Evolutionary conservation across 1,140 invertebrate species (phyloP).

Genomic region (Goniozus legneri): DNA sequence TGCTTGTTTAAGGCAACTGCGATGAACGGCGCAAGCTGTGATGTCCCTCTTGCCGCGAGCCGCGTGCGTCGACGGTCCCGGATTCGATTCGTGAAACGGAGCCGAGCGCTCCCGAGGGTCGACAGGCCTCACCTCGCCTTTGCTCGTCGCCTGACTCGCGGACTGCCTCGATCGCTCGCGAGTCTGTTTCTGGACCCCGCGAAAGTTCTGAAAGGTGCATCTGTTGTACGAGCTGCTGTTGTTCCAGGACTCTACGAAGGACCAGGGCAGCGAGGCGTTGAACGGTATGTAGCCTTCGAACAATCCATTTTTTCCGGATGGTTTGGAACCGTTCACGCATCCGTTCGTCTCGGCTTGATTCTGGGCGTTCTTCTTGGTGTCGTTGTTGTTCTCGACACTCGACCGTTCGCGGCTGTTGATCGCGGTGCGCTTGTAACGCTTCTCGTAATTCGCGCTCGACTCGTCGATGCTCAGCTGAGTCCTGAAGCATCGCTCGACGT

Average conservation of each 20-base stretch:
- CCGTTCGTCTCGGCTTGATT: conserved; percentile 10
- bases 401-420: not conserved
- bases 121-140: not conserved
- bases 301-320: conserved; percentile 13
- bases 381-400: not conserved
- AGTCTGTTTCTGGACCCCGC: conserved; percentile 8
- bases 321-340: conserved; percentile 9
- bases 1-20: conserved; percentile 20
- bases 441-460: conserved; percentile 36
- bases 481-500: conserved; percentile 39
- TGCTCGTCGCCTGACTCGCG: conserved; percentile 7
- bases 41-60: not conserved
- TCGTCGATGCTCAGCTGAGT: conserved; percentile 42
- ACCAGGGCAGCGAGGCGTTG: conserved; percentile 19
- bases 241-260: conserved; percentile 28
- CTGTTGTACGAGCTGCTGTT: conserved; percentile 19
- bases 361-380: conserved; percentile 10
- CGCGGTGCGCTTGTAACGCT: conserved; percentile 41
- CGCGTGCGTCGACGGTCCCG: conserved; percentile 31
- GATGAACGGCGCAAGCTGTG: conserved; percentile 30
- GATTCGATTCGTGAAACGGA: conserved; percentile 35
- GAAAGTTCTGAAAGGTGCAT: conserved; percentile 20
- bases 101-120: conserved; percentile 28
- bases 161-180: conserved; percentile 15
- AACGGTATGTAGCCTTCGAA: conserved; percentile 23